phyloP scores from a whole-genome alignment of 2,888 invertebrate species.

The Anorthoa munda region DNA sequence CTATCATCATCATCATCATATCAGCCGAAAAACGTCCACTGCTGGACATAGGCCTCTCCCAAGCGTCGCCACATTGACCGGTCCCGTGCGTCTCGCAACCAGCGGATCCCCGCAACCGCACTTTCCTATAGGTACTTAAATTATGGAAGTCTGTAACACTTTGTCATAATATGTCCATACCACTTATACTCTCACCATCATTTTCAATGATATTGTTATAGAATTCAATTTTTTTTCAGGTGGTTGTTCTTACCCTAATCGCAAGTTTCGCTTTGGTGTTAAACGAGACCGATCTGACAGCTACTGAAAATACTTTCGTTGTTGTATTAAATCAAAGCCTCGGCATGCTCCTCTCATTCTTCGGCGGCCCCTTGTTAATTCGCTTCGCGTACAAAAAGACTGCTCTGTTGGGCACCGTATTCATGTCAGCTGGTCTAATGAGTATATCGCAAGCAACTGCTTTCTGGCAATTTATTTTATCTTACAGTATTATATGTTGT shows the following conservation, averaged over 20 bases:
- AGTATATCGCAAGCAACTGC: slow-evolving; percentile 90
- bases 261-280: slow-evolving; percentile 93
- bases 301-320: slow-evolving; percentile 92
- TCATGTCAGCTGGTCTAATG: slow-evolving; percentile 91
- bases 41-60: too few species aligned
- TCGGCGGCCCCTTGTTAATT: slow-evolving; percentile 92
- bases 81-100: too few species aligned
- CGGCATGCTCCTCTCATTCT: slow-evolving; percentile 92
- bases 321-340: slow-evolving; percentile 93
- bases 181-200: too few species aligned
- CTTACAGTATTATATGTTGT: slow-evolving; percentile 93
- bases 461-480: slow-evolving; percentile 91
- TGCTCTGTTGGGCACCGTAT: slow-evolving; percentile 90
- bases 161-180: not conserved
- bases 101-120: too few species aligned
- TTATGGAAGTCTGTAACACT: too few species aligned
- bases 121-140: too few species aligned
- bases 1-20: too few species aligned
- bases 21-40: too few species aligned
- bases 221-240: slow-evolving; percentile 72
- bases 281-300: slow-evolving; percentile 89
- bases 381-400: slow-evolving; percentile 92
- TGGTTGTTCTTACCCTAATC: slow-evolving; percentile 91
- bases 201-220: not conserved
- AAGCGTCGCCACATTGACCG: too few species aligned